Evolutionary conservation across 2,113 vertebrate species (phyloP).

Genomic region (Epinephelus lanceolatus): DNA sequence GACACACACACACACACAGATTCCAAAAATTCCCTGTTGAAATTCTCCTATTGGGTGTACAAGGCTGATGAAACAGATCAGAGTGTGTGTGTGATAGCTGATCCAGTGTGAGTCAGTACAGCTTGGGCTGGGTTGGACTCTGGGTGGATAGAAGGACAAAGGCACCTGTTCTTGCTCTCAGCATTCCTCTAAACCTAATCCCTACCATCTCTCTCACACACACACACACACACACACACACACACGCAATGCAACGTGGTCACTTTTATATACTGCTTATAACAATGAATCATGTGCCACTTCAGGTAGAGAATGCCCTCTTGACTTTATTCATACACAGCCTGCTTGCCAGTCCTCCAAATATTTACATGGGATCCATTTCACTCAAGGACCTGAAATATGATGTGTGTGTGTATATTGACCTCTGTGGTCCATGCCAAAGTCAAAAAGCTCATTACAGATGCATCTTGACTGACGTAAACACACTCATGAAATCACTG

Average conservation of each 20-base stretch:
- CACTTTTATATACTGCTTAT: conserved; percentile 50
- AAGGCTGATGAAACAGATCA: conserved; percentile 38
- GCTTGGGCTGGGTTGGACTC: conserved; percentile 57
- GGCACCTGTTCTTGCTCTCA: conserved; percentile 78
- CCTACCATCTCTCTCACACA: conserved; percentile 30
- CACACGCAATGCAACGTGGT: conserved; percentile 10
- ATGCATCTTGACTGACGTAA: conserved; percentile 12
- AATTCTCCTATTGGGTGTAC: conserved; percentile 46
- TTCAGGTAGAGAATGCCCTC: conserved; percentile 32
- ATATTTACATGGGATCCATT: conserved; percentile 70
- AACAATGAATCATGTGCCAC: conserved; percentile 1
- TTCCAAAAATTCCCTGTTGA: conserved; percentile 50
- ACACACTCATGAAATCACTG: neutral
- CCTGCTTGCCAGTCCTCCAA: conserved; percentile 44
- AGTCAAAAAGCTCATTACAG: conserved; percentile 71
- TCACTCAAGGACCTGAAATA: conserved; percentile 55
- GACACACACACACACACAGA: conserved; percentile 21
- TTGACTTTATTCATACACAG: conserved; percentile 42
- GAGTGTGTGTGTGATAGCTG: conserved; percentile 48
- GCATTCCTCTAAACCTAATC: conserved; percentile 77
- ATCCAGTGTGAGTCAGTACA: conserved; percentile 67
- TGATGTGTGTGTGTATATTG: conserved; percentile 32
- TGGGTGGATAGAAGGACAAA: conserved; percentile 72
- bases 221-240: conserved; percentile 19
- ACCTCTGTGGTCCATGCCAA: conserved; percentile 54